Evolutionary conservation across 2,797 vertebrate species (phyloP).

Genomic region (Helostoma temminkii): DNA sequence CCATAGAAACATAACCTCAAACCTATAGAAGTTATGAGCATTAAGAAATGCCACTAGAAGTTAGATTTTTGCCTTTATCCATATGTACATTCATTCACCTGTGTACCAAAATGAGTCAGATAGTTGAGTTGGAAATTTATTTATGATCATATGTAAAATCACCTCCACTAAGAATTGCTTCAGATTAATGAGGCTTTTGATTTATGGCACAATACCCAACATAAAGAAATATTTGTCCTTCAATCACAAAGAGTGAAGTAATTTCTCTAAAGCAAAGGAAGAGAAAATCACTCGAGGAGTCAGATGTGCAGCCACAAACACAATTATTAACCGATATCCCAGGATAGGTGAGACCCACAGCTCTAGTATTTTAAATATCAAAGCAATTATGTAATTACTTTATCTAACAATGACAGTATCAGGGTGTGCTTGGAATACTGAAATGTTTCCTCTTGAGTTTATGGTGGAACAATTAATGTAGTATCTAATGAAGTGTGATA

Average conservation of each 20-base stretch:
- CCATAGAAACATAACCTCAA: constrained; percentile 31
- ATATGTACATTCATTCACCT: not conserved
- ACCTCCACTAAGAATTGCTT: constrained; percentile 13
- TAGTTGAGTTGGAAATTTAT: constrained; percentile 2
- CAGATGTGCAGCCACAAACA: constrained; percentile 29
- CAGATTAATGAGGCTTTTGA: constrained; percentile 21
- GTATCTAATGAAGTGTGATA: too few relatives aligned
- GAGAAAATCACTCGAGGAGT: constrained; percentile 17
- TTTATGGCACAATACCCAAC: constrained; percentile 30
- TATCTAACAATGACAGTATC: constrained; percentile 43
- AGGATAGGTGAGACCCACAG: constrained; percentile 7
- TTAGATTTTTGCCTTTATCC: not conserved
- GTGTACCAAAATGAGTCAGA: not conserved
- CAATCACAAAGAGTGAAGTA: constrained; percentile 25
- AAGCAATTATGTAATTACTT: constrained; percentile 50
- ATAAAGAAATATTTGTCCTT: constrained; percentile 15
- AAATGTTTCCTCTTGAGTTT: constrained; percentile 9
- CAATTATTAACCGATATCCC: constrained; percentile 39
- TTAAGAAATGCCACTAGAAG: constrained; percentile 14
- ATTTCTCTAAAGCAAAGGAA: constrained; percentile 37
- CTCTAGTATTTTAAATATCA: constrained; percentile 59
- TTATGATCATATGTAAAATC: constrained; percentile 18
- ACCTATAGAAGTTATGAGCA: constrained; percentile 13
- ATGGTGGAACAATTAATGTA: constrained; percentile 18
- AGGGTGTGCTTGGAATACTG: constrained; percentile 38